phyloP scores from a whole-genome alignment of 2,113 vertebrate genomes.

The Hydrochoerus hydrochaeris region DNA sequence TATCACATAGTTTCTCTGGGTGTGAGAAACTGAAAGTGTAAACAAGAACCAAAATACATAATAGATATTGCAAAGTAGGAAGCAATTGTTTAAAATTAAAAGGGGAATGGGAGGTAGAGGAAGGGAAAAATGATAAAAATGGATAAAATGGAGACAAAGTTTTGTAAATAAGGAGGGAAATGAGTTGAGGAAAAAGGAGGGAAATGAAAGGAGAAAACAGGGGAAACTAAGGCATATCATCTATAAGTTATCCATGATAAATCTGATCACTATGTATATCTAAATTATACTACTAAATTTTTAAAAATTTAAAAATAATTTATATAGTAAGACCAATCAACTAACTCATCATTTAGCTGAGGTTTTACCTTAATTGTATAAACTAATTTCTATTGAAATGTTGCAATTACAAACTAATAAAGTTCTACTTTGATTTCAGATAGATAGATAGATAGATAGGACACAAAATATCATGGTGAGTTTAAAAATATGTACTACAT shows the following conservation, averaged over 20 bases:
- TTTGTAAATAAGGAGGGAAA: neutral
- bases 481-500: neutral
- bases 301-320: neutral
- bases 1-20: neutral
- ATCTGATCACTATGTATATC: neutral
- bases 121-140: neutral
- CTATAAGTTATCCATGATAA: neutral
- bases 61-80: neutral
- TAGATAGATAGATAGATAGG: neutral
- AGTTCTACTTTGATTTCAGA: neutral
- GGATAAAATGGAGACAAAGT: neutral
- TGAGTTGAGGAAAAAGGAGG: neutral
- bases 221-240: neutral
- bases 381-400: conserved; percentile 7
- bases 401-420: conserved; percentile 1
- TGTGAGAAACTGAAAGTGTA: neutral
- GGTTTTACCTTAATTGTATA: neutral
- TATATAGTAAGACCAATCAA: neutral
- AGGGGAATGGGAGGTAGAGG: neutral
- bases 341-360: neutral
- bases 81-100: neutral
- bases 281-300: neutral
- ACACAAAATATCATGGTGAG: neutral
- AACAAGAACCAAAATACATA: neutral
- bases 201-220: neutral